Conservation (phyloP, 2,888 invertebrate species). For the Phaedon cochleariae region DNA sequence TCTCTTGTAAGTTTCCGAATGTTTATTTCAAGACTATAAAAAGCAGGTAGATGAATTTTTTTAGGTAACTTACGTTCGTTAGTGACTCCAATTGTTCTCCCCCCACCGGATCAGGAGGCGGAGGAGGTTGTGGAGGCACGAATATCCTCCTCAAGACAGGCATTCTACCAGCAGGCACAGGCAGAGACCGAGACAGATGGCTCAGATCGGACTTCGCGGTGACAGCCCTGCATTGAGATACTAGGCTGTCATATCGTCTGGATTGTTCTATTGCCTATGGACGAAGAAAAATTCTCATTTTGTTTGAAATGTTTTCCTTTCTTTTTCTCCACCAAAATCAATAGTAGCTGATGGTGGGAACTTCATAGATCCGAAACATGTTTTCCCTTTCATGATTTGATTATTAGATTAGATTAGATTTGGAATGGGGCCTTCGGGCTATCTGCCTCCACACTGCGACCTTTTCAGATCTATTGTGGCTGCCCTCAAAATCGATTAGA, state of each 20-base stretch:
- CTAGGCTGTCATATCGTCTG: constrained; percentile 82
- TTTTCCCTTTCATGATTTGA: too few species aligned
- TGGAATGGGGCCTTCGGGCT: too few species aligned
- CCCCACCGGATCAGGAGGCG: constrained; percentile 61
- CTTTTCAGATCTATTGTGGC: too few species aligned
- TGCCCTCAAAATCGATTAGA: too few species aligned
- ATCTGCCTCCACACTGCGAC: too few species aligned
- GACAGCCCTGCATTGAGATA: constrained; percentile 79
- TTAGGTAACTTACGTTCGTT: constrained; percentile 60
- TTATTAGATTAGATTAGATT: too few species aligned
- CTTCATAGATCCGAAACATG: too few species aligned
- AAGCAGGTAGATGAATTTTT: background rate
- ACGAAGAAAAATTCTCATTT: background rate
- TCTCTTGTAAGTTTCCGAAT: too few species aligned
- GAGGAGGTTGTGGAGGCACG: constrained; percentile 75
- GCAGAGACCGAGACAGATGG: constrained; percentile 80
- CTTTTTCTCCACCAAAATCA: too few species aligned
- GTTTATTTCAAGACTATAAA: background rate
- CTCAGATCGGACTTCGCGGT: constrained; percentile 78
- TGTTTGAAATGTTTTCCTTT: too few species aligned
- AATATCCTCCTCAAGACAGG: constrained; percentile 65
- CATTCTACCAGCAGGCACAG: constrained; percentile 61
- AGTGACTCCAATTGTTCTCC: constrained; percentile 60
- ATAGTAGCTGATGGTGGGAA: too few species aligned
- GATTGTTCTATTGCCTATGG: constrained; percentile 82